These are phyloP conservation scores for Drosophila percnosoma DNA, from an alignment of 2,888 invertebrate genomes.

Conservation along the genomic window DNA sequence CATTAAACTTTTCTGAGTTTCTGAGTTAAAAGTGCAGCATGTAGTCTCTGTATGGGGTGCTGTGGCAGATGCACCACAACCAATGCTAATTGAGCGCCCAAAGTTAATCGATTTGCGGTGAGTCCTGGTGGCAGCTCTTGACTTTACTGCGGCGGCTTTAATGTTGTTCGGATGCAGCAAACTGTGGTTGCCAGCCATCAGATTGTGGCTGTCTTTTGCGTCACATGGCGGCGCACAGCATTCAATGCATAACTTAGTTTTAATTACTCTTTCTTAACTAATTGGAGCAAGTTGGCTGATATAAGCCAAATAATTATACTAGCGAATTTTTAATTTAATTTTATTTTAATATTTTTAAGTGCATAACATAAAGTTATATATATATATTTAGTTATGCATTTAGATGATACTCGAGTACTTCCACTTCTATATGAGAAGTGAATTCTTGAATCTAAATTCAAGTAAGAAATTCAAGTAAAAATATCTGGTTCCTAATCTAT, in stretches of 20 bases:
- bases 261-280: background rate
- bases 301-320: background rate
- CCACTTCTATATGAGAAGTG: background rate
- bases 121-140: slow-evolving; percentile 5
- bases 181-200: slow-evolving; percentile 35
- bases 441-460: background rate
- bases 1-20: slow-evolving; percentile 19
- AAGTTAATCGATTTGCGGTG: slow-evolving; percentile 77
- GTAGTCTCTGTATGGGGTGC: slow-evolving; percentile 1
- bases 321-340: background rate
- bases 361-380: background rate
- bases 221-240: slow-evolving; percentile 3
- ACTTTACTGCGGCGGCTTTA: slow-evolving; percentile 49
- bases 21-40: background rate
- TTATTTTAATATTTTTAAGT: background rate
- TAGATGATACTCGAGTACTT: background rate
- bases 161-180: slow-evolving; percentile 36
- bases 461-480: background rate
- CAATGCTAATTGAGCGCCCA: slow-evolving; percentile 73
- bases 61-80: slow-evolving; percentile 40
- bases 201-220: slow-evolving; percentile 37
- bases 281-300: background rate
- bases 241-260: background rate
- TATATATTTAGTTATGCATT: background rate
- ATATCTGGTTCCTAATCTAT: background rate